phyloP scores from a whole-genome alignment of 2,113 vertebrate species.

The Malurus alboscapulatus region DNA sequence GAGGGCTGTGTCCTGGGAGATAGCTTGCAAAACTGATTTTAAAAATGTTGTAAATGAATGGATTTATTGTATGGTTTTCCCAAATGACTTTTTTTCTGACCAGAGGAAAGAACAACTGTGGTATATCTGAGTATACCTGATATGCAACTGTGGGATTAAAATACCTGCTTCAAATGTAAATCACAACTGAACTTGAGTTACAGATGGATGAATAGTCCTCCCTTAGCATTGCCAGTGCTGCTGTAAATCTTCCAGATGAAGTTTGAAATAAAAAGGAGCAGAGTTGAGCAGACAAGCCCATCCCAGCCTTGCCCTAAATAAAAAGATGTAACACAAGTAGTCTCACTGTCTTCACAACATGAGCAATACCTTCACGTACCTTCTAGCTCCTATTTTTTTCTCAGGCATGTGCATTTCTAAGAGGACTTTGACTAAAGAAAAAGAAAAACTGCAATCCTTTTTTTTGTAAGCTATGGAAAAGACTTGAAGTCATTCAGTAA shows the following conservation, averaged over 20 bases:
- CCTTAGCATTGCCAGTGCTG: neutral
- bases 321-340: neutral
- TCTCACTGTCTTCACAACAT: neutral
- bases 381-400: neutral
- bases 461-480: neutral
- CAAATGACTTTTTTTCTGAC: neutral
- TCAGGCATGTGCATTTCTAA: neutral
- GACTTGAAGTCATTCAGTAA: neutral
- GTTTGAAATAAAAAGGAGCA: neutral
- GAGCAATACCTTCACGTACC: accelerated
- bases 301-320: neutral
- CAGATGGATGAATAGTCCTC: neutral
- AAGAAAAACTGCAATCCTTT: neutral
- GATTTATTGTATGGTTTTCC: constrained; percentile 21
- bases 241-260: neutral
- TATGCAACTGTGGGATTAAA: neutral
- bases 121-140: neutral
- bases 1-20: neutral
- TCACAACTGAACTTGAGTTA: neutral
- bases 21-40: neutral
- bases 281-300: neutral
- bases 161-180: constrained; percentile 4
- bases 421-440: neutral
- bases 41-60: neutral
- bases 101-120: neutral